These are phyloP conservation scores for Dryobates pubescens DNA, from an alignment of 2,797 vertebrate species.

Conservation along the genomic window DNA sequence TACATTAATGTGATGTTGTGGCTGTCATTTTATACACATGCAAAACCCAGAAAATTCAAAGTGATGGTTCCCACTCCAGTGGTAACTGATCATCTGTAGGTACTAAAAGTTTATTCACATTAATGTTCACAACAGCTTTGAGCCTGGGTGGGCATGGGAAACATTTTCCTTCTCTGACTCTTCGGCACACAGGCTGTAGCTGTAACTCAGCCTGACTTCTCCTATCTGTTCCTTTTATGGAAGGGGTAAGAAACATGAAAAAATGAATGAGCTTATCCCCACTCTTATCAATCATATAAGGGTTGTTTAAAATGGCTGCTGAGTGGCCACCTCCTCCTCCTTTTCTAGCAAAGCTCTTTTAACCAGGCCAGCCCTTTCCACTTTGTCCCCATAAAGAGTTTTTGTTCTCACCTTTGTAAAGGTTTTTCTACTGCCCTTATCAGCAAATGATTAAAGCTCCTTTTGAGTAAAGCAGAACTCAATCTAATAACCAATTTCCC, in stretches of 20 bases:
- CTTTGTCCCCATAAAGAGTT: background rate
- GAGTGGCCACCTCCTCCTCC: background rate
- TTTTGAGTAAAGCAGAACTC: background rate
- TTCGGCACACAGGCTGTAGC: background rate
- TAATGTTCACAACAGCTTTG: background rate
- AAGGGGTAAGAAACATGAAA: background rate
- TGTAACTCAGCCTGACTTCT: background rate
- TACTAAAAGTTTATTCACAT: background rate
- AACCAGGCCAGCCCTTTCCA: background rate
- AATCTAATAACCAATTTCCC: background rate
- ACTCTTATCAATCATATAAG: background rate
- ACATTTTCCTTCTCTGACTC: background rate
- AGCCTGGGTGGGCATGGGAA: background rate
- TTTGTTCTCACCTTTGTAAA: background rate
- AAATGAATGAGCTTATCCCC: background rate
- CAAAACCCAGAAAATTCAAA: background rate
- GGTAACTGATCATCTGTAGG: background rate
- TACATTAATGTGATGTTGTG: background rate
- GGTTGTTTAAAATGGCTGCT: background rate
- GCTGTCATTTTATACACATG: background rate
- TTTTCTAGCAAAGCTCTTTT: background rate
- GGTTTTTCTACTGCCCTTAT: background rate
- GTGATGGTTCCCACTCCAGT: background rate
- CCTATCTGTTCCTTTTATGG: background rate
- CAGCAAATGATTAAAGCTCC: background rate